Conservation (phyloP, 1,140 invertebrate genomes). For the Panagrolaimus sp. region DNA sequence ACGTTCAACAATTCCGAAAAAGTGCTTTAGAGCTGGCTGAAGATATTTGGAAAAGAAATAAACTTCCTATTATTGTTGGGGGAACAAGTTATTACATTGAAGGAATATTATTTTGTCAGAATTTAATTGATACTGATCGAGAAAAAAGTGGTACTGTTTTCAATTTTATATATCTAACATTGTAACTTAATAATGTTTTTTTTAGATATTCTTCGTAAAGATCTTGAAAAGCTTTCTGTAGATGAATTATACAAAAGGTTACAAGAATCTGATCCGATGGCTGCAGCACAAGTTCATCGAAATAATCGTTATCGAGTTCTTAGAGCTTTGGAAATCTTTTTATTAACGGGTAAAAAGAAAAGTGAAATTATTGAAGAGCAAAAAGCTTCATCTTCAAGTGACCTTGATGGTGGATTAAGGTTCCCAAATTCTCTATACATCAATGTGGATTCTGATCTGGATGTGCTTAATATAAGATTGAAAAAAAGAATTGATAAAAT, state of each 20-base stretch:
- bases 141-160: slow-evolving; percentile 16
- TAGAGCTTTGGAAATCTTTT: slow-evolving; percentile 61
- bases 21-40: slow-evolving; percentile 75
- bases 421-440: slow-evolving; percentile 39
- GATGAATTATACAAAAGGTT: slow-evolving; percentile 68
- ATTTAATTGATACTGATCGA: slow-evolving; percentile 33
- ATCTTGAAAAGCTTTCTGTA: slow-evolving; percentile 37
- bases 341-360: slow-evolving; percentile 36
- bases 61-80: slow-evolving; percentile 86
- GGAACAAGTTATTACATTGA: slow-evolving; percentile 99
- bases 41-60: slow-evolving; percentile 67
- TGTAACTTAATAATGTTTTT: neutral
- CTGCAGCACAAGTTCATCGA: slow-evolving; percentile 74
- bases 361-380: slow-evolving; percentile 38
- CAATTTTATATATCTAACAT: slow-evolving; percentile 17
- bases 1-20: slow-evolving; percentile 78
- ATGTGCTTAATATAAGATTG: slow-evolving; percentile 71
- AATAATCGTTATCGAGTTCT: slow-evolving; percentile 78
- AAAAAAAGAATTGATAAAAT: slow-evolving; percentile 79
- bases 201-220: slow-evolving; percentile 19
- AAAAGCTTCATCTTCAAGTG: slow-evolving; percentile 25
- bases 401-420: slow-evolving; percentile 26
- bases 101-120: slow-evolving; percentile 69
- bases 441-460: slow-evolving; percentile 63
- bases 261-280: slow-evolving; percentile 70